Evolutionary conservation across 2,113 vertebrate species (phyloP).

Genomic region (Herpailurus yagouaroundi): DNA sequence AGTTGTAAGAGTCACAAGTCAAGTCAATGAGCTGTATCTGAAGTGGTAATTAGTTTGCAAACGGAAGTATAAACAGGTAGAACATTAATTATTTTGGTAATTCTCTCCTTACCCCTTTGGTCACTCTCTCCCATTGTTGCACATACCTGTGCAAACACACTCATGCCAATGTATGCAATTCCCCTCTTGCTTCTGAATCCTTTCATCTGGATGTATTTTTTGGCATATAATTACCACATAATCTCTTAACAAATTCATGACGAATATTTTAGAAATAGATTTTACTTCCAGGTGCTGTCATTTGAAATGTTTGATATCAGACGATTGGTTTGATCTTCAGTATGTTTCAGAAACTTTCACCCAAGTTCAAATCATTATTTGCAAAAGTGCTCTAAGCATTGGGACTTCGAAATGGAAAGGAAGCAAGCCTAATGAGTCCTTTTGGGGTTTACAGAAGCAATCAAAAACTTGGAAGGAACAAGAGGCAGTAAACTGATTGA

Average conservation of each 20-base stretch:
- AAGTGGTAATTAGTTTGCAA: constrained; percentile 14
- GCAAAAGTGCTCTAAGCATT: constrained; percentile 66
- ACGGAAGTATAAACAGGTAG: background rate
- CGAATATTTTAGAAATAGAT: constrained; percentile 34
- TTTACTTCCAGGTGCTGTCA: constrained; percentile 51
- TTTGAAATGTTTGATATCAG: constrained; percentile 61
- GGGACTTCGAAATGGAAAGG: constrained; percentile 59
- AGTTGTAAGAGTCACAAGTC: background rate
- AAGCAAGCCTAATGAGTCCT: constrained; percentile 80
- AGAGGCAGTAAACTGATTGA: constrained; percentile 65
- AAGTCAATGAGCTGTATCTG: background rate
- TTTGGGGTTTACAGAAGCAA: constrained; percentile 79
- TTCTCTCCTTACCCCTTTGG: background rate
- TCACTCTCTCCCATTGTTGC: background rate
- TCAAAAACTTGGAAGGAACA: constrained; percentile 80
- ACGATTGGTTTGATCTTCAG: constrained; percentile 70
- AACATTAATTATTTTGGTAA: background rate
- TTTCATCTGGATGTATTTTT: background rate
- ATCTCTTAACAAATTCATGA: constrained; percentile 53
- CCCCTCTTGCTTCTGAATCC: background rate
- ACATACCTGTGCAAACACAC: background rate
- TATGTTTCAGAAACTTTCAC: constrained; percentile 68
- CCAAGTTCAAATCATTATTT: constrained; percentile 73
- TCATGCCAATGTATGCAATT: background rate
- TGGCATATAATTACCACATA: constrained; percentile 40